Percentiles rank a stretch among this genome's conserved stretches.
Evolutionary conservation across 1,140 invertebrate species (phyloP).

Genomic region (Aphaenogaster ashmeadi): DNA sequence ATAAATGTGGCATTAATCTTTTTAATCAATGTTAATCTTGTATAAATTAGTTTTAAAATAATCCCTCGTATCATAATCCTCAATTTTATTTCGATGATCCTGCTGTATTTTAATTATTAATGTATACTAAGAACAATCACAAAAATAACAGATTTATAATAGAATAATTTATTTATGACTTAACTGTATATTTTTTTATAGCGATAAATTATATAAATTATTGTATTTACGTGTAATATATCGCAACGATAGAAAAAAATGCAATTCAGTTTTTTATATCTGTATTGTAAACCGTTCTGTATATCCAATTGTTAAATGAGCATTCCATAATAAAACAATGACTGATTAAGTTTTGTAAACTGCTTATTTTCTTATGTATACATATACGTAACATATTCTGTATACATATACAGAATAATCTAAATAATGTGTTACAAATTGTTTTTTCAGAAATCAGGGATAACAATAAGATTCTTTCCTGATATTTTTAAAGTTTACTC

Average conservation of each 20-base stretch:
- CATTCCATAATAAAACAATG: constrained; percentile 53
- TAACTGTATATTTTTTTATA: constrained; percentile 41
- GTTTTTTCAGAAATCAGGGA: not conserved
- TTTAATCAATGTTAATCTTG: constrained; percentile 43
- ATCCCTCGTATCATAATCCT: not conserved
- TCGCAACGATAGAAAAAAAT: constrained; percentile 7
- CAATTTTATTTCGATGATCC: constrained; percentile 5
- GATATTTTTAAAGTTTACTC: not conserved
- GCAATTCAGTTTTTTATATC: constrained; percentile 29
- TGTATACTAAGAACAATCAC: not conserved
- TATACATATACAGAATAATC: not conserved
- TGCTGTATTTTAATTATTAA: constrained; percentile 20
- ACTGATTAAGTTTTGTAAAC: not conserved
- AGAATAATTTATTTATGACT: constrained; percentile 58
- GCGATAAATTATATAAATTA: constrained; percentile 34
- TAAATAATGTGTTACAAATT: constrained; percentile 18
- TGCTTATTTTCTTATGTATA: constrained; percentile 15
- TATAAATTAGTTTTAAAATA: constrained; percentile 18
- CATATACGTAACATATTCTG: constrained; percentile 1
- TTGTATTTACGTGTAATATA: constrained; percentile 42
- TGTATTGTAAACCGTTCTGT: constrained; percentile 38
- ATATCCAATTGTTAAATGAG: constrained; percentile 35
- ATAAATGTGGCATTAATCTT: constrained; percentile 39
- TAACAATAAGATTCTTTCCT: not conserved
- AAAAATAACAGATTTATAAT: constrained; percentile 26